A percentile compares a stretch with the other conserved stretches of the same genome.
These are phyloP conservation scores for Panzeria rudis DNA, from an alignment of 2,888 invertebrate genomes.

Conservation along the genomic window DNA sequence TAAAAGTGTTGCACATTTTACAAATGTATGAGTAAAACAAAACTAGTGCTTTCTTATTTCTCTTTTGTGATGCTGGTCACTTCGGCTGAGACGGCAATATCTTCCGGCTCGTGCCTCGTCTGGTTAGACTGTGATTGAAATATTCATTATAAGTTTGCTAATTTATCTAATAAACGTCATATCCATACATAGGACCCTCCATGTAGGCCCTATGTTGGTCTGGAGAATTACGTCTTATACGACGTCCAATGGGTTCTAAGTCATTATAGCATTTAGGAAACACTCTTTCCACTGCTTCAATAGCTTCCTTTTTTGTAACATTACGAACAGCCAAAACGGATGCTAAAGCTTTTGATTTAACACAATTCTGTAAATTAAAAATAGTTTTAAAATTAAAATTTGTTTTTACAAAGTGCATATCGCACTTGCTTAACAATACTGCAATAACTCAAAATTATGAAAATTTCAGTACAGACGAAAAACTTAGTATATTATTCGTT, in stretches of 20 bases:
- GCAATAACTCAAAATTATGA: no score
- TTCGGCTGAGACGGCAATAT: no score
- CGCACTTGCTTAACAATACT: no score
- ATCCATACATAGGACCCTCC: conserved; percentile 92
- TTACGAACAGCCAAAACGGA: conserved; percentile 93
- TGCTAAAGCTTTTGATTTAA: conserved; percentile 92
- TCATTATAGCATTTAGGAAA: conserved; percentile 95
- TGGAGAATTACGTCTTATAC: conserved; percentile 89
- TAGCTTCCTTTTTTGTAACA: conserved; percentile 89
- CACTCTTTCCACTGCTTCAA: conserved; percentile 91
- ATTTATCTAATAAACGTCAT: conserved; percentile 84
- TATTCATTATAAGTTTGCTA: background rate
- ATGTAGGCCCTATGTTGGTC: conserved; percentile 91
- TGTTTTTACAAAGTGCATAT: no score
- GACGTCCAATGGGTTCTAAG: conserved; percentile 94
- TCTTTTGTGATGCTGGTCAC: no score
- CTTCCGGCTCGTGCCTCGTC: no score
- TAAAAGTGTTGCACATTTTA: no score
- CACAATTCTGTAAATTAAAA: conserved; percentile 88
- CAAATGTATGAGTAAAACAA: no score
- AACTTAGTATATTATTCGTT: no score
- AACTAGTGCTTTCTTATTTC: no score
- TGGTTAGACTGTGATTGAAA: no score
- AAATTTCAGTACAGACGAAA: no score
- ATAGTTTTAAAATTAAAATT: conserved; percentile 16